These are phyloP conservation scores for Caenorhabditis panamensis DNA, from an alignment of 2,888 invertebrate genomes.

Conservation along the genomic window DNA sequence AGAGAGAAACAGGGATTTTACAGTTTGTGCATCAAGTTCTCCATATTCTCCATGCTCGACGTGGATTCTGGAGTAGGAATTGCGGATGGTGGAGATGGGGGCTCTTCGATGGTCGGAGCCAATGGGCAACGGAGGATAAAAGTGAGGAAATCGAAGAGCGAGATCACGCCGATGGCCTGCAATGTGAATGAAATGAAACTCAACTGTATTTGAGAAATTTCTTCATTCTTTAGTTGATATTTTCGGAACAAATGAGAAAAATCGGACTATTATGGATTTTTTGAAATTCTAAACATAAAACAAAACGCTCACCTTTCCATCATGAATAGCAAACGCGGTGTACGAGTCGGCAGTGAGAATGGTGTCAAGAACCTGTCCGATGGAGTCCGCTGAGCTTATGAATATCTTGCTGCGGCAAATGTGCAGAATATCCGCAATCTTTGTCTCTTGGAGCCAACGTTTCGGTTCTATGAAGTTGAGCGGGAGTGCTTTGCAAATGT, in stretches of 20 bases:
- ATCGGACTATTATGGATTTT: background rate
- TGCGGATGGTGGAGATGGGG: conserved; percentile 12
- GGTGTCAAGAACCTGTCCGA: conserved; percentile 45
- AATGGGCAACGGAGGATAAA: conserved; percentile 38
- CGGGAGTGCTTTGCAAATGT: conserved; percentile 54
- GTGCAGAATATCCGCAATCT: conserved; percentile 42
- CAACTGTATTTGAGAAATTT: background rate
- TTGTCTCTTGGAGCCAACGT: conserved; percentile 44
- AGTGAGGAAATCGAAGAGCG: conserved; percentile 56
- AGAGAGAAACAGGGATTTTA: conserved; percentile 2
- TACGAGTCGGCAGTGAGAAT: conserved; percentile 27
- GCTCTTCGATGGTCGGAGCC: conserved; percentile 25
- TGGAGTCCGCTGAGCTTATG: conserved; percentile 37
- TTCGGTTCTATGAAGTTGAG: conserved; percentile 33
- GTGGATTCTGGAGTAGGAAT: conserved; percentile 44
- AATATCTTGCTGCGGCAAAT: conserved; percentile 37
- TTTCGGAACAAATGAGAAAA: background rate
- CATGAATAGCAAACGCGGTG: conserved; percentile 53
- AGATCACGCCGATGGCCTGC: conserved; percentile 57
- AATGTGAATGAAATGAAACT: conserved; percentile 1
- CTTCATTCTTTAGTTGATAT: too few species aligned
- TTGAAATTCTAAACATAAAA: background rate
- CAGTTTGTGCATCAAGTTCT: conserved; percentile 6
- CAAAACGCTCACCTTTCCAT: conserved; percentile 34
- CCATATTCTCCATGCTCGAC: conserved; percentile 24